Base-by-base conservation (phyloP, 2,888 invertebrate species). In the Empis livida region DNA sequence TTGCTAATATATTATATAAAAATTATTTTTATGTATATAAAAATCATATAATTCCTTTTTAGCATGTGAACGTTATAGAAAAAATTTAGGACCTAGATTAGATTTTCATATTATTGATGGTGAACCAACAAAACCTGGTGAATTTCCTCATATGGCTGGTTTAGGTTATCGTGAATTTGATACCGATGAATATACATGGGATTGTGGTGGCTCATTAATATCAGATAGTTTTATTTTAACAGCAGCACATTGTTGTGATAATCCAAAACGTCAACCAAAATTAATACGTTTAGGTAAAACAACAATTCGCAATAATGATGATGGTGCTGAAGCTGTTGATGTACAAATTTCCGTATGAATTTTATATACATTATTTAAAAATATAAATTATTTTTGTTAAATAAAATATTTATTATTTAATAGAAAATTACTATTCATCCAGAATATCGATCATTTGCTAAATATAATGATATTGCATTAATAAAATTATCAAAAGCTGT, bases 391-490 rank as follows among this genome's bases (percentile, higher is more conserved):
- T 8, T 35, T 13, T 13, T 13, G 9, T n/a, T 32, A 13, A 32
- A 13, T 11, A 13, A 32, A n/a, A n/a, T n/a, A 4, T 11, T 43
- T 35, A 16, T 43, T 30, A 23, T 23, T 40, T 41, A 45, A 13
- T 38, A 57, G 53, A 42, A 53, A 39, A 45, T 54, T 5, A 47
- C 43, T 4, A 2, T 50, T 11, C 53, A 57, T 41, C 52, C 52
- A 1, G 11, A 43, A 2, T 57, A 57, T 35, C 35, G 2, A 5
- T 2, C 40, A 3, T 27, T 43, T 4, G 37, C 23, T n/a, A 49
- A 51, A 23, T 55, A 53, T 32, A 35, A 61, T 45, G 61, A 61
- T 46, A 54, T 61, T n/a, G 59, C 59, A 3, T 41, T 61, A 9
- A 46, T 60, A 14, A 44, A 50, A 30, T 20, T 60, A 13, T 44